phyloP scores from a whole-genome alignment of 92 coral and sea anemone genomes.

The Phenganax stokvisi region DNA sequence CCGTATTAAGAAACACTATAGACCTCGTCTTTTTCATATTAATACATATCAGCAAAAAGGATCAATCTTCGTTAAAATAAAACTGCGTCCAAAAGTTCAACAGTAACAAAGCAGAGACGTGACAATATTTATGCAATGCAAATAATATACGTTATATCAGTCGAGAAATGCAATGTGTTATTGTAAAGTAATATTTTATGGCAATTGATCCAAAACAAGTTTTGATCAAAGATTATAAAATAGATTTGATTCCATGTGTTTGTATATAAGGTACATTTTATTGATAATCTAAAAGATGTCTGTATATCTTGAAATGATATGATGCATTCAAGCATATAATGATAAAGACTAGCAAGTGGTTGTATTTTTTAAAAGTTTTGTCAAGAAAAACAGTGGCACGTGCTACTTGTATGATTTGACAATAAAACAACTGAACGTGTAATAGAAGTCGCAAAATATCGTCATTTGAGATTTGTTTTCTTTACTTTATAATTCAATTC shows the following conservation, averaged over 20 bases:
- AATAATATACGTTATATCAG: not conserved
- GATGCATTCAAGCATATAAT: not conserved
- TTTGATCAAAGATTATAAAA: conserved; percentile 27
- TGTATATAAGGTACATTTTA: not conserved
- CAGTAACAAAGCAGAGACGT: conserved; percentile 27
- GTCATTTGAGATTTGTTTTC: not conserved
- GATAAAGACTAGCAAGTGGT: not conserved
- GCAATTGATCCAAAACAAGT: conserved; percentile 4
- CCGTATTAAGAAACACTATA: conserved; percentile 42
- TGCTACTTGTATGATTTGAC: conserved; percentile 3
- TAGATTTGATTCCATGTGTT: not conserved
- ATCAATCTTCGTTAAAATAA: conserved; percentile 29
- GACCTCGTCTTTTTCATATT: conserved; percentile 2
- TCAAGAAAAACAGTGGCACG: conserved; percentile 27
- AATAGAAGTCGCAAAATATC: too few species aligned
- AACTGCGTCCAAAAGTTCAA: conserved; percentile 32
- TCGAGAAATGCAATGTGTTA: not conserved
- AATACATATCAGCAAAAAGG: conserved; percentile 18
- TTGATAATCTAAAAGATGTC: not conserved
- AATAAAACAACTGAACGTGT: not conserved
- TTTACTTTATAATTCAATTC: not conserved
- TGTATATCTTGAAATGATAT: conserved; percentile 17
- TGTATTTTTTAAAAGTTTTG: not conserved
- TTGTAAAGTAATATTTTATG: not conserved
- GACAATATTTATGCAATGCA: conserved; percentile 11